Evolutionary conservation across 2,113 vertebrate genomes (phyloP).

Genomic region (Piliocolobus tephrosceles): DNA sequence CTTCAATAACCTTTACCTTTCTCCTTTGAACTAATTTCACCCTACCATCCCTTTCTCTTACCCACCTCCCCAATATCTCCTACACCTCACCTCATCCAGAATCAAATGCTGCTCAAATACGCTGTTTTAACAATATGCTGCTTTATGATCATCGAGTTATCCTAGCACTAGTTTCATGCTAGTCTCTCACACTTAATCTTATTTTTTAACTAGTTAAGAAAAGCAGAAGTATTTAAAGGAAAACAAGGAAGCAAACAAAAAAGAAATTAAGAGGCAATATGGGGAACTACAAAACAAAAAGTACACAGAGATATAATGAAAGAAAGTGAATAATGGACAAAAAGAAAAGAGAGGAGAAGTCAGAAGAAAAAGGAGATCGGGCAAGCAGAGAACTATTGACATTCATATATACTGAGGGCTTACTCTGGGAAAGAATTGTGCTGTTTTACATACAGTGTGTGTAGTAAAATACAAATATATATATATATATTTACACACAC

Average conservation of each 20-base stretch:
- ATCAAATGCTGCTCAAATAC: neutral
- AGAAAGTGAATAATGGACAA: neutral
- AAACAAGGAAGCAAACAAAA: neutral
- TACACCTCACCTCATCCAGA: neutral
- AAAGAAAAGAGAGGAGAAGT: neutral
- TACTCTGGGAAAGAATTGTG: neutral
- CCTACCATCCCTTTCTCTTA: neutral
- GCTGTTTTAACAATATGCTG: neutral
- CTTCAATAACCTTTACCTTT: neutral
- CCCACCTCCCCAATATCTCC: neutral
- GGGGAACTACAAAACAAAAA: neutral
- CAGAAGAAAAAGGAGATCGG: neutral
- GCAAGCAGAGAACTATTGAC: neutral
- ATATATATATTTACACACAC: neutral
- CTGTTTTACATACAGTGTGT: neutral
- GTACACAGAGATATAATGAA: neutral
- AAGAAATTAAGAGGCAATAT: neutral
- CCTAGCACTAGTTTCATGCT: neutral
- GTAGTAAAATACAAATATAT: neutral
- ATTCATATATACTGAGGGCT: neutral
- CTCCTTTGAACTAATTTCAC: neutral
- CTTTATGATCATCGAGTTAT: neutral
- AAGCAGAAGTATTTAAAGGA: neutral
- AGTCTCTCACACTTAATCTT: neutral
- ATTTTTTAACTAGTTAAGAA: neutral